phyloP scores from a whole-genome alignment of 2,888 invertebrate genomes.

The Dexiosoma caninum region DNA sequence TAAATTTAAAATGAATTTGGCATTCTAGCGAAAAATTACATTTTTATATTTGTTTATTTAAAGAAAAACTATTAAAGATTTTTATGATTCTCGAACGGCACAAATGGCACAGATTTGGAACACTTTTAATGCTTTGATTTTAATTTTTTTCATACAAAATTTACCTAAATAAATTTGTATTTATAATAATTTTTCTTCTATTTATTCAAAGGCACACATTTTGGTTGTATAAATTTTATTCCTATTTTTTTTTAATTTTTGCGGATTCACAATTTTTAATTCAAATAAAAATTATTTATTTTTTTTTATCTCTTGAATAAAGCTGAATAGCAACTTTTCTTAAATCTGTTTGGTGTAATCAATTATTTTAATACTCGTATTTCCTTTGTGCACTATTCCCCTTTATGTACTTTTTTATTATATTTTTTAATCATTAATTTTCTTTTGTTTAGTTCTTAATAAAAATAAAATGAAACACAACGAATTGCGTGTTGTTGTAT shows the following conservation, averaged over 20 bases:
- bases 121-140: neutral
- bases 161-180: slow-evolving; percentile 10
- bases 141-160: neutral
- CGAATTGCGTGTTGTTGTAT: slow-evolving; percentile 7
- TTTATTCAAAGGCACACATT: neutral
- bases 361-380: no score
- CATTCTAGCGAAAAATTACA: slow-evolving; percentile 1
- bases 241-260: neutral
- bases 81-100: neutral
- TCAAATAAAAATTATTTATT: no score
- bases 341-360: no score
- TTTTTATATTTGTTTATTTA: neutral
- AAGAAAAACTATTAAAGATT: slow-evolving; percentile 9
- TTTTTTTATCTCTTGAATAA: no score
- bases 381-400: no score
- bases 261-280: no score
- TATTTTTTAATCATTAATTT: neutral
- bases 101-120: neutral
- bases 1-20: slow-evolving; percentile 23
- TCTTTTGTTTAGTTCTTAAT: slow-evolving; percentile 13
- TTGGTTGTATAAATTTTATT: neutral
- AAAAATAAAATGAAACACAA: neutral
- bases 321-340: no score
- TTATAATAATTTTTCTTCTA: neutral
- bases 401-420: no score